phyloP scores from a whole-genome alignment of 1,140 invertebrate species.

The Ganaspis sp. region DNA sequence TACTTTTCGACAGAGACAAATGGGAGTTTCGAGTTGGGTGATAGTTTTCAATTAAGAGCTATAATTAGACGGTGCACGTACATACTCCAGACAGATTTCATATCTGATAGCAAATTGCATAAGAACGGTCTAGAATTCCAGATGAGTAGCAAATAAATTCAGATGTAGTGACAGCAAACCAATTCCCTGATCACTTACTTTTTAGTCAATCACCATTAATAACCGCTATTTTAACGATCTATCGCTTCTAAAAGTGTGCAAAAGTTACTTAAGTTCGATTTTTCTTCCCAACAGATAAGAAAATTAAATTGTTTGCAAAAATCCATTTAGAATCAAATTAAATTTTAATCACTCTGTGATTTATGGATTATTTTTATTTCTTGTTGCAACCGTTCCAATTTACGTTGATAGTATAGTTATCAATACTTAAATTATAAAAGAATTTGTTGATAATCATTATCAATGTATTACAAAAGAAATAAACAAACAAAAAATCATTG shows the following conservation, averaged over 20 bases:
- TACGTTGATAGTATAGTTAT: too few relatives aligned
- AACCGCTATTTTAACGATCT: background rate
- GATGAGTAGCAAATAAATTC: slow-evolving; percentile 6
- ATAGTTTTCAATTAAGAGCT: slow-evolving; percentile 1
- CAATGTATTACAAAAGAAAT: too few relatives aligned
- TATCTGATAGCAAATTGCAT: background rate
- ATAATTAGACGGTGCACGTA: background rate
- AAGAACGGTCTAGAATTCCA: slow-evolving; percentile 1
- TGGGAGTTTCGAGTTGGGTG: background rate
- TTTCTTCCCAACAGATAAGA: background rate
- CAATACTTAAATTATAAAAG: too few relatives aligned
- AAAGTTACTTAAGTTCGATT: too few relatives aligned
- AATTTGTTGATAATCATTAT: too few relatives aligned
- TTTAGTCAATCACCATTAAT: background rate
- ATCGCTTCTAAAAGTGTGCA: background rate
- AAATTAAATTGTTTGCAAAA: too few relatives aligned
- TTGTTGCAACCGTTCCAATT: too few relatives aligned
- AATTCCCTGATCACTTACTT: background rate
- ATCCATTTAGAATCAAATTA: too few relatives aligned
- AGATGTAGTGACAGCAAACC: background rate
- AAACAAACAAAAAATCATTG: too few relatives aligned
- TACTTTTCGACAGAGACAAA: background rate
- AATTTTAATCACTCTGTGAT: too few relatives aligned
- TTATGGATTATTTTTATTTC: too few relatives aligned
- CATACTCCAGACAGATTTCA: background rate